phyloP scores from a whole-genome alignment of 1,140 invertebrate species.

The Drosophila busckii region DNA sequence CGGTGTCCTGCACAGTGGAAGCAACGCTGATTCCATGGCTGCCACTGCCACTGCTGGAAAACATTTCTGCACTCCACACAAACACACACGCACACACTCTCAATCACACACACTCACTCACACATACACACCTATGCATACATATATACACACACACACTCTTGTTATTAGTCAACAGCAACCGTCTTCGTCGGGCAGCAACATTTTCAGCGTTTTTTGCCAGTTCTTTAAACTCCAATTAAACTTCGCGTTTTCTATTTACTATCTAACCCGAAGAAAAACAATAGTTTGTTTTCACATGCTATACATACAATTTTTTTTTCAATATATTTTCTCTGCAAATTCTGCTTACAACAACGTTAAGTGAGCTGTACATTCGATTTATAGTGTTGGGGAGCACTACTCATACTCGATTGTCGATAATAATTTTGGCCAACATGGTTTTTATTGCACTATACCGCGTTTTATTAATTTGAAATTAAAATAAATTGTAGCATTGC shows the following conservation, averaged over 20 bases:
- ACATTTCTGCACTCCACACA: slow-evolving; percentile 53
- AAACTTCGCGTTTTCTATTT: slow-evolving; percentile 11
- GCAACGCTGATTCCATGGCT: slow-evolving; percentile 38
- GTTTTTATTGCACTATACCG: too few relatives aligned
- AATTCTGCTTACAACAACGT: slow-evolving; percentile 37
- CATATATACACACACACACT: slow-evolving; percentile 10
- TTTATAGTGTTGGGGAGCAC: slow-evolving; percentile 16
- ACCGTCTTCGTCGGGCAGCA: slow-evolving; percentile 30
- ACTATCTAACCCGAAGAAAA: slow-evolving; percentile 32
- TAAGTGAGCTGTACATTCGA: slow-evolving; percentile 33
- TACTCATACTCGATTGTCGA: slow-evolving; percentile 18
- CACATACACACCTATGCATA: slow-evolving; percentile 17
- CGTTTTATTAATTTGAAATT: too few relatives aligned
- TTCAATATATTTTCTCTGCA: slow-evolving; percentile 59
- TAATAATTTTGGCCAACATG: too few relatives aligned
- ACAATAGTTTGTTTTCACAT: slow-evolving; percentile 42
- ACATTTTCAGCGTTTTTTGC: slow-evolving; percentile 31
- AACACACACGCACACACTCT: slow-evolving; percentile 10
- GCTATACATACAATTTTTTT: slow-evolving; percentile 52
- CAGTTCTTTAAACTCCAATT: slow-evolving; percentile 6
- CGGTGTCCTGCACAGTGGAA: slow-evolving; percentile 57
- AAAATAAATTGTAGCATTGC: neutral
- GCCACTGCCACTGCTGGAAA: slow-evolving; percentile 46
- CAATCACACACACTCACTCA: neutral
- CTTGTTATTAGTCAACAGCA: slow-evolving; percentile 45